Conservation (phyloP, 1,140 invertebrate species). For the Spodoptera litura region DNA sequence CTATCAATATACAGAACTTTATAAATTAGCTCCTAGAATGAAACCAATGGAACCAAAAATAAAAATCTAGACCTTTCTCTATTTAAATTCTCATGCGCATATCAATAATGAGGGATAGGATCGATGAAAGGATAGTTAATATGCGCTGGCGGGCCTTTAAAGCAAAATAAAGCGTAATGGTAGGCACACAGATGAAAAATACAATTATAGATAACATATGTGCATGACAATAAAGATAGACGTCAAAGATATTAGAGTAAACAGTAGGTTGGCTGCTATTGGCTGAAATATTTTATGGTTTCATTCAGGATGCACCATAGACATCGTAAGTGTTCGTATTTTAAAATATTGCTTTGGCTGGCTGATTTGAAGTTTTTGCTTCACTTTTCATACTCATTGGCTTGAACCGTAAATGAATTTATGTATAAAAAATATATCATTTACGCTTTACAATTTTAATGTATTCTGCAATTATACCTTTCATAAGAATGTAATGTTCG, state of each 20-base stretch:
- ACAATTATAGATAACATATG: neutral
- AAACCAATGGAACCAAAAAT: neutral
- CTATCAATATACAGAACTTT: neutral
- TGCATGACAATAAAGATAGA: constrained; percentile 22
- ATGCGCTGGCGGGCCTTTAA: constrained; percentile 1
- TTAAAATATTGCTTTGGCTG: neutral
- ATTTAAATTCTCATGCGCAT: constrained; percentile 14
- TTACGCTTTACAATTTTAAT: too few relatives aligned
- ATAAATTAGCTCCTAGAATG: neutral
- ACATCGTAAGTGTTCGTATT: neutral
- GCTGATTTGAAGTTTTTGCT: too few relatives aligned
- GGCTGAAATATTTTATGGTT: neutral
- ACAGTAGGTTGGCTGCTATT: neutral
- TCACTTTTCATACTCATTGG: too few relatives aligned
- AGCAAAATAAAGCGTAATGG: constrained; percentile 20
- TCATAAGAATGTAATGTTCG: too few relatives aligned
- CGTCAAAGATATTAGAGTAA: too few relatives aligned
- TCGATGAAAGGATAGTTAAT: constrained; percentile 16
- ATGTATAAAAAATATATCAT: too few relatives aligned
- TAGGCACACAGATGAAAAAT: constrained; percentile 13
- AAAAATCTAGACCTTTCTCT: neutral
- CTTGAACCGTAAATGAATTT: too few relatives aligned
- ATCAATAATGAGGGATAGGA: constrained; percentile 14
- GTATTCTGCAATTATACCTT: too few relatives aligned
- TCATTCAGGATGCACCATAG: neutral